phyloP scores from a whole-genome alignment of 2,113 vertebrate species.

The Tonatia bakeri region DNA sequence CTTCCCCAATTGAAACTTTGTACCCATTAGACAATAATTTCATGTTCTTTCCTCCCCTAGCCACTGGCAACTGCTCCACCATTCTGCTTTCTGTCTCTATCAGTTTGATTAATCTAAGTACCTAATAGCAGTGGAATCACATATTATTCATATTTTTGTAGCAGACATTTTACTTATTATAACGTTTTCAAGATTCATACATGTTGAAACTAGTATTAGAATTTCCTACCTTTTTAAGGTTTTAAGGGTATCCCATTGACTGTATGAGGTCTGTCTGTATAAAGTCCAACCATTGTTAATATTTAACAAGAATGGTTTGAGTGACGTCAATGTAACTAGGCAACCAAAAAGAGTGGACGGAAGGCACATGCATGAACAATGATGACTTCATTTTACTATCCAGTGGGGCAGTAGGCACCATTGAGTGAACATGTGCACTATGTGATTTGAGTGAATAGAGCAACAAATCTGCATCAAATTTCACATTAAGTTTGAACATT shows the following conservation, averaged over 20 bases:
- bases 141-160: background rate
- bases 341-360: too few species aligned
- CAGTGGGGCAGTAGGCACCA: too few species aligned
- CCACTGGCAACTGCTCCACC: background rate
- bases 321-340: too few species aligned
- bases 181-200: background rate
- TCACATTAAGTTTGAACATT: too few species aligned
- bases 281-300: too few species aligned
- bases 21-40: background rate
- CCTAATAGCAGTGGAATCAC: background rate
- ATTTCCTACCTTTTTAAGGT: background rate
- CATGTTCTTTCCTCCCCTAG: background rate
- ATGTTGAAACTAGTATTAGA: background rate
- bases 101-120: background rate
- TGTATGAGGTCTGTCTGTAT: background rate
- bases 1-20: background rate
- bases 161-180: background rate
- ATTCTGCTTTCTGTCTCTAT: background rate
- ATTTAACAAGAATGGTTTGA: too few species aligned
- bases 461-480: too few species aligned
- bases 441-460: too few species aligned
- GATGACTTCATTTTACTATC: too few species aligned
- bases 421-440: too few species aligned
- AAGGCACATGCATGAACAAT: too few species aligned
- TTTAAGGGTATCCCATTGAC: background rate